phyloP scores from a whole-genome alignment of 2,888 invertebrate genomes.

The Harpalus rufipes region DNA sequence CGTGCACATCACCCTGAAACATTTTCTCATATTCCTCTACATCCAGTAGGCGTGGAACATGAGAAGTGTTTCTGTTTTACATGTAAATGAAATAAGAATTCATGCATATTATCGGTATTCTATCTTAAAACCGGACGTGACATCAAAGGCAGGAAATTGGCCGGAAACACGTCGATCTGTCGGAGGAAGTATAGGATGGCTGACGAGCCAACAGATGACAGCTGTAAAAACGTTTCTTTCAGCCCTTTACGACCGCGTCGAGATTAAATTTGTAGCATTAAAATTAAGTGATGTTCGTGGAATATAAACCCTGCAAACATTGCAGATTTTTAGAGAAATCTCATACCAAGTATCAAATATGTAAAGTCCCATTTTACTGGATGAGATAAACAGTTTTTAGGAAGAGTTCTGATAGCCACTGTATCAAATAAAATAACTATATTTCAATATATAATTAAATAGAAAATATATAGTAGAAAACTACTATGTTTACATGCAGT shows the following conservation, averaged over 20 bases:
- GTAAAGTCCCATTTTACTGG: not conserved
- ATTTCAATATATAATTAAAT: no score
- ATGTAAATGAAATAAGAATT: conserved; percentile 66
- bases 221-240: conserved; percentile 55
- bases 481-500: no score
- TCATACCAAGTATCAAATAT: no score
- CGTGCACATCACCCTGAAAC: not conserved
- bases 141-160: conserved; percentile 64
- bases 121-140: conserved; percentile 63
- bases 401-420: not conserved
- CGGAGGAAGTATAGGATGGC: conserved; percentile 29
- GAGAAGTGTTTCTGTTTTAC: conserved; percentile 58
- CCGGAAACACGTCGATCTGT: conserved; percentile 60
- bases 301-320: no score
- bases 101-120: conserved; percentile 65
- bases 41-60: not conserved
- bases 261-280: conserved; percentile 59
- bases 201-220: conserved; percentile 52
- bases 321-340: no score
- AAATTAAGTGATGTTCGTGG: conserved; percentile 33
- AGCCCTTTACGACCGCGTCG: conserved; percentile 39
- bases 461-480: no score
- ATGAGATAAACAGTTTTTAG: not conserved
- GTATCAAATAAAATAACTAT: no score
- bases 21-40: conserved; percentile 19